Base-by-base conservation (phyloP, 2,113 vertebrate genomes). In the Eublepharis macularius region DNA sequence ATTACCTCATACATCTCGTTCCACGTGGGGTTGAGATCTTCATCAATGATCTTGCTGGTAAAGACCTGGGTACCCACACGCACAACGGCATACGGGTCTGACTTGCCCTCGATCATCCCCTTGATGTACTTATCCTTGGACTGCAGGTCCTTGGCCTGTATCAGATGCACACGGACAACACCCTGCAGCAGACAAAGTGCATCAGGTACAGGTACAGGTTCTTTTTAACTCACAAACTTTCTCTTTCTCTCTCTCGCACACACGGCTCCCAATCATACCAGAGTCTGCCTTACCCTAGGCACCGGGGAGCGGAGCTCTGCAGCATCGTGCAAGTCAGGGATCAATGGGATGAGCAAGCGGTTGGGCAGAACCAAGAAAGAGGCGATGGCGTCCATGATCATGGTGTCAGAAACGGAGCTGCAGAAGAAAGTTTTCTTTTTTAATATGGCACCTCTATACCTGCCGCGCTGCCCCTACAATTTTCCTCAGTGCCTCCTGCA, bases 321-420 rank as follows among this genome's bases (percentile, higher is more conserved):
- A 84, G 98, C 93, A 54, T 96, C 95, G 9, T 96, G 98, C 90
- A 99, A 97, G 92, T 98, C 91, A 70, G 97, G 95, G 92, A 98
- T 96, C 85, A 99, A 95, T 36, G 98, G 98, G 11, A 99, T 91
- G 90, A 98, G 95, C 68, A 99, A 96, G 39, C 98, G 98, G 89
- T 99, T 99, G 93, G 98, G 98, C 68, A 99, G 95, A 82, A 99
- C 98, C 80, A 99, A 96, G 95, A 97, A 96, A 86, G 98, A 97
- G 88, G 98, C 96, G 81, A 99, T 99, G 89, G 97, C 95, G 93
- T 99, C 98, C 98, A 99, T 99, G 95, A 99, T 97, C 97, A 98
- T 96, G 72, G 97, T 97, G 95, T 99, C 98, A 80, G 98, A 98
- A 83, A 98, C 95, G 39, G 96, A 96, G 95, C 98, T 99, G 95